Percentiles rank a stretch among this genome's conserved stretches.
These are phyloP conservation scores for Meloe dianella DNA, from an alignment of 2,888 invertebrate species.

Conservation along the genomic window DNA sequence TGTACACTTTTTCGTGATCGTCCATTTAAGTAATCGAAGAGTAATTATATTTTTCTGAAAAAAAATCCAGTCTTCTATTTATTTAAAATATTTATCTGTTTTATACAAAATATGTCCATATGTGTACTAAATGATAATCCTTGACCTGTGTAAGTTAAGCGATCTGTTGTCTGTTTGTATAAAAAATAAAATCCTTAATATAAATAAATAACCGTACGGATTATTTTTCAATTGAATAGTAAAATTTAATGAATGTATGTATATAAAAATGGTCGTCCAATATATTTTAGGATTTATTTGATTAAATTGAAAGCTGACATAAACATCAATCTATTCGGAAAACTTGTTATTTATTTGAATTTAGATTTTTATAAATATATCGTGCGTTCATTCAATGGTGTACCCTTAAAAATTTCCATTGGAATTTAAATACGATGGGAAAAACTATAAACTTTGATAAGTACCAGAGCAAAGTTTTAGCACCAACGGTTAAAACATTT, in stretches of 20 bases:
- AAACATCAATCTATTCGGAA: not conserved
- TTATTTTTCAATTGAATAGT: not conserved
- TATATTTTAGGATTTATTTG: not conserved
- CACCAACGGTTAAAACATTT: too few species aligned
- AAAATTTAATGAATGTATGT: too few species aligned
- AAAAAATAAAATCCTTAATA: not conserved
- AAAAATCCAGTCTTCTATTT: not conserved
- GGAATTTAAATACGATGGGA: too few species aligned
- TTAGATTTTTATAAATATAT: not conserved
- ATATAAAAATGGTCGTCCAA: too few species aligned
- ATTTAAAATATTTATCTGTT: not conserved
- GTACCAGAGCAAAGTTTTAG: too few species aligned
- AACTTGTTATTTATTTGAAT: not conserved
- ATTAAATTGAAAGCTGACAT: not conserved
- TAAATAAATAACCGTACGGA: not conserved
- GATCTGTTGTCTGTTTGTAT: not conserved
- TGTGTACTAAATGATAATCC: not conserved
- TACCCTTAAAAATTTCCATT: not conserved
- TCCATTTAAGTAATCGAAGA: too few species aligned
- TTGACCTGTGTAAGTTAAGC: not conserved
- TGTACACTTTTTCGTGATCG: too few species aligned
- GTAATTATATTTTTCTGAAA: too few species aligned
- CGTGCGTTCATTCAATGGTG: not conserved
- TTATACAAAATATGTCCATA: not conserved
- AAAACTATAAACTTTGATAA: too few species aligned